Evolutionary conservation across 2,113 vertebrate genomes (phyloP).

Genomic region (Lasiurus cinereus): DNA sequence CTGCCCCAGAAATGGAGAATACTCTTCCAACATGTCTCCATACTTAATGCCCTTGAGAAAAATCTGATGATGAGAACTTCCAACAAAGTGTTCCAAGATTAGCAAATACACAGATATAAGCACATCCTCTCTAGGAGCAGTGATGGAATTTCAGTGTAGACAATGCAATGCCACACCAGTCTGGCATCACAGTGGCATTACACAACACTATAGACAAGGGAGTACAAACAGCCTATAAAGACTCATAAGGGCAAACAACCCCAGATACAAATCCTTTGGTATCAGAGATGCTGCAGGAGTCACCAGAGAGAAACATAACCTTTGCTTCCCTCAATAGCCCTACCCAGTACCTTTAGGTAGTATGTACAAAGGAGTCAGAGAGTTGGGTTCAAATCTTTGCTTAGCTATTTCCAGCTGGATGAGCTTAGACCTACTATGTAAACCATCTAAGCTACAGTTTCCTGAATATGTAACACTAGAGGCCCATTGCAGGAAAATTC

Average conservation of each 20-base stretch:
- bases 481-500: too few relatives aligned
- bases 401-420: background rate
- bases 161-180: background rate
- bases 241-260: background rate
- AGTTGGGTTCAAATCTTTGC: background rate
- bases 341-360: background rate
- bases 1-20: background rate
- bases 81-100: background rate
- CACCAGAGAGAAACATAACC: background rate
- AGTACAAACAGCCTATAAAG: background rate
- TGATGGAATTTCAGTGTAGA: background rate
- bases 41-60: background rate
- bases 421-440: background rate
- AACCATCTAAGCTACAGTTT: background rate
- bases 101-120: conserved; percentile 1
- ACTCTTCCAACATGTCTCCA: background rate
- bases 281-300: background rate
- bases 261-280: background rate
- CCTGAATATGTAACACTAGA: background rate
- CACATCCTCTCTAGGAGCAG: background rate
- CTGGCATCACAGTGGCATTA: background rate
- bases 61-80: background rate
- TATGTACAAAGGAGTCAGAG: background rate
- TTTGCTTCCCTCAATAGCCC: background rate
- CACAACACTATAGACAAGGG: background rate